Evolutionary conservation across 37 sponge, comb jelly and placozoan species (phyloP), one percentile per base, ranked within the genome.

Genomic region (Petrosia ficiformis): DNA sequence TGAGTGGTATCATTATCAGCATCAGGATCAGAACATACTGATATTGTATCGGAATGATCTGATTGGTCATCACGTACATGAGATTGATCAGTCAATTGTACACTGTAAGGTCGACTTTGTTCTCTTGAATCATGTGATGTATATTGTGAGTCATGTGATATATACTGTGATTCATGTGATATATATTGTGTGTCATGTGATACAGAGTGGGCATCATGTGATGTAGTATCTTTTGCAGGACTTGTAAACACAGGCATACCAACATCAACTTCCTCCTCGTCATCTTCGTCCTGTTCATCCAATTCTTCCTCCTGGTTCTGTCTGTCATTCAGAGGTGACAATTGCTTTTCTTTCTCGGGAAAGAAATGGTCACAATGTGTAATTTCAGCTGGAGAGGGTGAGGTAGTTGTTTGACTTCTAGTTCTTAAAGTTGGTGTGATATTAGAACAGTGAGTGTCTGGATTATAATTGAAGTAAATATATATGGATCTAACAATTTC

Each of bases 391-490:
- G n/a, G n/a, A n/a, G n/a, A n/a, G n/a, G n/a, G n/a, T n/a, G n/a
- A n/a, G n/a, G n/a, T n/a, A n/a, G n/a, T n/a, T n/a, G n/a, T n/a
- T n/a, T n/a, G n/a, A n/a, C n/a, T n/a, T n/a, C n/a, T n/a, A n/a
- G n/a, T n/a, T n/a, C n/a, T n/a, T n/a, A n/a, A n/a, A n/a, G n/a
- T n/a, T n/a, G 25, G 28, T 26, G 28, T 61, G 28, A 5, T 26
- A 29, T 29, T 61, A 29, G 22, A 29, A 5, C 14, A 8, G 11
- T n/a, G 28, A 26, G 63, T 26, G 22, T 24, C 63, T 61, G 26
- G 14, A 29, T 80, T 81, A 44, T 80, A 86, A 56, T 75, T 80
- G 76, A 86, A 86, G 43, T 74, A 75, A 35, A 44, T 61, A 68
- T 86, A 86, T 30, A 86, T 81, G 42, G 76, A 70, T 24, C 69